A percentile compares a stretch with the other conserved stretches of the same genome.
Evolutionary conservation across 2,888 invertebrate genomes (phyloP).

Genomic region (Eupithecia dodoneata): DNA sequence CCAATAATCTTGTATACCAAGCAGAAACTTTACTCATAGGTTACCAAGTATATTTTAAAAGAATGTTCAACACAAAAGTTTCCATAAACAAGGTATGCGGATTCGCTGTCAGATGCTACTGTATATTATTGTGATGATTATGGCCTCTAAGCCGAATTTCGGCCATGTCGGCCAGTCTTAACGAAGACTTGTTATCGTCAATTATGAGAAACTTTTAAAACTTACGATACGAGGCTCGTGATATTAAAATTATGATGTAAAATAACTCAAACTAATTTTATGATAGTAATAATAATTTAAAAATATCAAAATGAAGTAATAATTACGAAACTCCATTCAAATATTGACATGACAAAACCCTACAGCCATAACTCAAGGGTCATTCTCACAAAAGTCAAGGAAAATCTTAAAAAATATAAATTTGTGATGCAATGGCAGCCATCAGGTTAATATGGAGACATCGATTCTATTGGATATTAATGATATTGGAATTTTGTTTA

Average conservation of each 20-base stretch:
- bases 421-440: slow-evolving; percentile 39
- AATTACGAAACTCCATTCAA: slow-evolving; percentile 16
- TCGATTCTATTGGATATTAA: slow-evolving; percentile 43
- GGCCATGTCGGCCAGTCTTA: too few species aligned
- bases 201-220: not conserved
- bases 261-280: slow-evolving; percentile 14
- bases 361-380: slow-evolving; percentile 18
- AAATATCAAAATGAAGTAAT: slow-evolving; percentile 6
- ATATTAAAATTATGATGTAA: not conserved
- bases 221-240: not conserved
- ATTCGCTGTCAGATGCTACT: too few species aligned
- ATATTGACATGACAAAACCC: slow-evolving; percentile 24
- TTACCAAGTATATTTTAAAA: too few species aligned
- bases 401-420: slow-evolving; percentile 35
- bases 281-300: slow-evolving; percentile 1
- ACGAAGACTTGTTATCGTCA: not conserved
- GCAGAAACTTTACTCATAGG: too few species aligned
- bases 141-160: too few species aligned
- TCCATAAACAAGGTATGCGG: too few species aligned
- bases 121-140: too few species aligned
- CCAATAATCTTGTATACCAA: too few species aligned
- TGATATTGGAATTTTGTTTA: slow-evolving; percentile 15
- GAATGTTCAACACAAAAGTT: not conserved
- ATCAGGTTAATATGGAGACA: slow-evolving; percentile 38
- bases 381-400: slow-evolving; percentile 29